Base-by-base conservation (phyloP, 2,888 invertebrate species). In the Polydrusus tereticollis region DNA sequence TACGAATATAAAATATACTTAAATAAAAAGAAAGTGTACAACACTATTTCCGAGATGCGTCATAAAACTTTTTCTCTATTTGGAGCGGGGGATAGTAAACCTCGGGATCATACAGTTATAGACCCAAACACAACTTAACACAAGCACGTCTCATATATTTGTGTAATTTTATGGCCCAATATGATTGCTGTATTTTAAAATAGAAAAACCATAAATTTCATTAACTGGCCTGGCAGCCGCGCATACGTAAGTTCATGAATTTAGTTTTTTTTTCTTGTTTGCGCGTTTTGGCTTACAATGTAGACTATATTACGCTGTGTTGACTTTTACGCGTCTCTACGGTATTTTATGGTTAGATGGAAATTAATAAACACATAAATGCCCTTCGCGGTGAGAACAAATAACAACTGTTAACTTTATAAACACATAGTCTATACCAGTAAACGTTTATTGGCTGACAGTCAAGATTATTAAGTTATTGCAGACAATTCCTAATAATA, bases 131-230 rank as follows among this genome's bases (percentile, higher is more conserved):
- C 47, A 52, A 64, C 38, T 45, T 64, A 63, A 59, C 36, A 70
- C 50, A 60, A 62, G 86, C 85, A 85, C 86, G 86, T 87, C 88
- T 88, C 86, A 88, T 88, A 88, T 88, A 88, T 88, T 88, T 88
- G 88, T 88, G 87, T 88, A 88, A 88, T 88, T 88, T 88, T 88
- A 88, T 89, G 88, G 88, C 88, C 88, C 87, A 87, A 84, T 87
- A 88, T 88, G 88, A 89, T 89, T 88, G 86, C 80, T 78, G 74
- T 77, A 79, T 80, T 80, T 80, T 75, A 78, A 72, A 78, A 76
- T 75, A 74, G 74, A 77, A 73, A 77, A 76, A 60, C 76, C 79
- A 76, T 81, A 81, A 81, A 80, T 80, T 79, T 77, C 77, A 78
- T 78, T 80, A 80, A 80, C 78, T 60, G 26, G 63, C 66, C n/a